A percentile compares a stretch with the other conserved stretches of the same genome.
These are phyloP conservation scores for Chaetura pelagica DNA, from an alignment of 2,113 vertebrate species.

Conservation along the genomic window DNA sequence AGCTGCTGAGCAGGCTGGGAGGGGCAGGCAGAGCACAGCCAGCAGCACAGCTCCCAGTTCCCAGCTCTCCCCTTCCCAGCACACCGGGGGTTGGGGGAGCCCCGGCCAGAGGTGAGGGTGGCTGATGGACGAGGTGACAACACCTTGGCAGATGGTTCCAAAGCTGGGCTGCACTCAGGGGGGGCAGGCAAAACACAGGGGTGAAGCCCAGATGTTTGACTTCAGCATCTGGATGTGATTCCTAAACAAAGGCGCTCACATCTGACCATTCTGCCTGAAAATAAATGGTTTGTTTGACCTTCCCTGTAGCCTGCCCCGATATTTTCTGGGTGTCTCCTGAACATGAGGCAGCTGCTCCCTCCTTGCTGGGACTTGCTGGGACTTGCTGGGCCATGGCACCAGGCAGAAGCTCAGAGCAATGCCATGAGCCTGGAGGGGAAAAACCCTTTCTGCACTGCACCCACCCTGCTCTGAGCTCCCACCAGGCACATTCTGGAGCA, in stretches of 20 bases:
- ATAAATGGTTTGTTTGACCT: conserved; percentile 63
- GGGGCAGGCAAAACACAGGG: conserved; percentile 38
- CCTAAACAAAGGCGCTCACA: conserved; percentile 44
- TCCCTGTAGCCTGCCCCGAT: background rate
- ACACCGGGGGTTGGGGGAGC: background rate
- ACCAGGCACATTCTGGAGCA: background rate
- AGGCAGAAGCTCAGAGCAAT: background rate
- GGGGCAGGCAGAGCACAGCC: background rate
- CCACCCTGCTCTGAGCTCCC: background rate
- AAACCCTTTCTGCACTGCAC: background rate
- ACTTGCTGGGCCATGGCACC: accelerated
- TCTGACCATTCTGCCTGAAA: conserved; percentile 47
- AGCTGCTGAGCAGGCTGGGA: background rate
- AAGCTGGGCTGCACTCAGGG: background rate
- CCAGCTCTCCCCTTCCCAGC: background rate
- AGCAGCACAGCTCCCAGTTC: background rate
- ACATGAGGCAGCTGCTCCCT: background rate
- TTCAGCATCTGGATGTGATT: conserved; percentile 71
- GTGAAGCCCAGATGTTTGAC: conserved; percentile 67
- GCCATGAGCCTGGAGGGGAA: accelerated
- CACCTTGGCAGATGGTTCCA: conserved; percentile 44
- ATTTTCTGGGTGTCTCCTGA: conserved; percentile 36
- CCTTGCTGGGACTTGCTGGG: background rate
- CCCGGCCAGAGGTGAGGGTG: background rate
- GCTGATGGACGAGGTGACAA: conserved; percentile 68